Base-by-base conservation (phyloP, 1,140 invertebrate genomes). In the Lasioglossum albipes region DNA sequence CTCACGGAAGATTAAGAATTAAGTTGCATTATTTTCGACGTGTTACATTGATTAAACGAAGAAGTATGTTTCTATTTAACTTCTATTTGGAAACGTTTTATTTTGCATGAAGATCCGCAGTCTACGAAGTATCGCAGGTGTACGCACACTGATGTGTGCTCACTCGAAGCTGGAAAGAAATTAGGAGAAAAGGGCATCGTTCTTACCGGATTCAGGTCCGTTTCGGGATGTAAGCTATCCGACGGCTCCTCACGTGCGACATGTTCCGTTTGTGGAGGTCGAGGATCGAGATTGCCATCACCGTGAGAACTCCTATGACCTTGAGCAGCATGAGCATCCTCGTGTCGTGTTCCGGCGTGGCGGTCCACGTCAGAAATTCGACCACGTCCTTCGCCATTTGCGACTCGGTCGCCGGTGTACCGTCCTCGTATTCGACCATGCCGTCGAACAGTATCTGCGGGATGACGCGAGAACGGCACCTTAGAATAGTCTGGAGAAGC, bases 301-400 rank as follows among this genome's bases (percentile, higher is more conserved):
- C 87, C n/a, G 93, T 82, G 82, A 94, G 93, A 78, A 96, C 95
- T 77, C 94, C 95, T 68, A 95, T 86, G 83, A 96, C 96, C 94
- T 98, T 99, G 80, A 99, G 95, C 68, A 95, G 94, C 95, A 97
- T 96, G 78, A 94, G 94, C 88, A 99, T 98, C 75, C 98, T 95
- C 1, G 95, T 94, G 92, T 99, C 98, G 84, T 97, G 96, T 91
- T 99, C 97, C 6, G 97, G 98, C 90, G 98, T 96, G 1, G 96
- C 95, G 65, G 96, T 95, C 98, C 98, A 99, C 88, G 95, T 96
- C 52, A 99, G 95, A 95, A 99, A 99, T 67, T 96, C 96, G 36
- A 95, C 93, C 20, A 99, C 96, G 94, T 99, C 99, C 94, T 99
- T 99, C 57, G 99, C 98, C 89, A 99, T 94, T 94, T 99, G 99